phyloP scores from a whole-genome alignment of 53 echinoderm and acorn worm genomes.

The Actinopyga echinites region DNA sequence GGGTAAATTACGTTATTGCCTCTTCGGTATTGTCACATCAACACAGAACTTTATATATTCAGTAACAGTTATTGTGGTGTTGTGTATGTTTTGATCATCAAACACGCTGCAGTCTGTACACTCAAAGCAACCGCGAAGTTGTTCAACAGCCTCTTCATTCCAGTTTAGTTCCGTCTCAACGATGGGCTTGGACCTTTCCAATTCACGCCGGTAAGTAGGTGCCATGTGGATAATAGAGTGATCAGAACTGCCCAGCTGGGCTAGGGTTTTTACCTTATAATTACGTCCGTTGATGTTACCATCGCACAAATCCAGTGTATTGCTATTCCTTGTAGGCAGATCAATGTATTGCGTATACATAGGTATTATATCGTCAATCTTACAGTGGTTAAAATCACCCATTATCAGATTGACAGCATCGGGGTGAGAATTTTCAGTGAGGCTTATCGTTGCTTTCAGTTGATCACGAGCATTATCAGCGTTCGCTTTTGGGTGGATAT shows the following conservation, averaged over 20 bases:
- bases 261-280: neutral
- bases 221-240: constrained; percentile 9
- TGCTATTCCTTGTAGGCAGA: neutral
- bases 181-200: constrained; percentile 26
- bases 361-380: neutral
- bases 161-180: constrained; percentile 2
- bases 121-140: constrained; percentile 21
- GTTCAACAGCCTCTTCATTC: neutral
- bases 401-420: constrained; percentile 26
- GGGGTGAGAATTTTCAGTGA: constrained; percentile 13
- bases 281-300: neutral
- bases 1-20: neutral
- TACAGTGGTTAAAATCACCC: constrained; percentile 21
- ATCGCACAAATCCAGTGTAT: neutral
- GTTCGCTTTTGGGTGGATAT: too few relatives aligned
- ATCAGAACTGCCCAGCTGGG: constrained; percentile 21
- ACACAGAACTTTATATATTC: constrained; percentile 27
- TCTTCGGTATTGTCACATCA: constrained; percentile 8
- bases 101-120: constrained; percentile 1
- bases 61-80: constrained; percentile 24
- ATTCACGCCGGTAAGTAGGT: neutral
- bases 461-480: constrained; percentile 8
- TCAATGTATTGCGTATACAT: neutral
- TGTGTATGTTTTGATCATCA: constrained; percentile 3
- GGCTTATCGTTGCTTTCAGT: constrained; percentile 3